A percentile compares a stretch with the other conserved stretches of the same genome.
Evolutionary conservation across 2,113 vertebrate species (phyloP).

Genomic region (Baryphthengus martii): DNA sequence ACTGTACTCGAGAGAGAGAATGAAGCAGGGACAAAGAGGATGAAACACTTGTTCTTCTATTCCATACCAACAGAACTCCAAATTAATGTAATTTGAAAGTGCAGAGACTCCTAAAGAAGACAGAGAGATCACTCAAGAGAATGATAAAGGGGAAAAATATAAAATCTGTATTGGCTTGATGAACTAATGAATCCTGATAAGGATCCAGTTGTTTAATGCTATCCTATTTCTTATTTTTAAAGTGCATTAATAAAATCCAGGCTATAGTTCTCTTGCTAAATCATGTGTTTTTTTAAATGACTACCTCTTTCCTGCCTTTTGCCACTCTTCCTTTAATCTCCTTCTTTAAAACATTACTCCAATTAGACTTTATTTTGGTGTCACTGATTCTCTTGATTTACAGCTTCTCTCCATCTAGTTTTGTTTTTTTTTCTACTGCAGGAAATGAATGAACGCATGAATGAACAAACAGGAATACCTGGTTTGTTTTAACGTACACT

Average conservation of each 20-base stretch:
- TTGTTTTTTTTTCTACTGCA: background rate
- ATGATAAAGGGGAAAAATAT: background rate
- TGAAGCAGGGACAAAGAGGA: background rate
- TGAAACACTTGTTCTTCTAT: background rate
- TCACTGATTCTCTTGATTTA: background rate
- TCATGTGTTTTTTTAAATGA: background rate
- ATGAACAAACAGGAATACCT: constrained; percentile 48
- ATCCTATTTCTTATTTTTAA: background rate
- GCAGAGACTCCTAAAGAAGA: background rate
- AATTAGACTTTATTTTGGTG: background rate
- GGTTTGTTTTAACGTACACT: constrained; percentile 12
- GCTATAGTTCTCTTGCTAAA: background rate
- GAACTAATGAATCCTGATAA: background rate
- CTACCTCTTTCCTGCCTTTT: background rate
- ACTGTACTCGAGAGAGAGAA: background rate
- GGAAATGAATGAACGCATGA: background rate
- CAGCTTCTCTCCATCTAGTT: background rate
- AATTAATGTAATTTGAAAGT: background rate
- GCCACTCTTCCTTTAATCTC: background rate
- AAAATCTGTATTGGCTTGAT: background rate
- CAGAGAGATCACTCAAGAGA: background rate
- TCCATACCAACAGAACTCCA: background rate
- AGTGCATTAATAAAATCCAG: background rate
- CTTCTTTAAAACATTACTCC: background rate
- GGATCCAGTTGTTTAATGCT: background rate